A percentile compares a stretch with the other conserved stretches of the same genome.
These are phyloP conservation scores for Patella pellucida DNA, from an alignment of 2,888 invertebrate genomes.

Conservation along the genomic window DNA sequence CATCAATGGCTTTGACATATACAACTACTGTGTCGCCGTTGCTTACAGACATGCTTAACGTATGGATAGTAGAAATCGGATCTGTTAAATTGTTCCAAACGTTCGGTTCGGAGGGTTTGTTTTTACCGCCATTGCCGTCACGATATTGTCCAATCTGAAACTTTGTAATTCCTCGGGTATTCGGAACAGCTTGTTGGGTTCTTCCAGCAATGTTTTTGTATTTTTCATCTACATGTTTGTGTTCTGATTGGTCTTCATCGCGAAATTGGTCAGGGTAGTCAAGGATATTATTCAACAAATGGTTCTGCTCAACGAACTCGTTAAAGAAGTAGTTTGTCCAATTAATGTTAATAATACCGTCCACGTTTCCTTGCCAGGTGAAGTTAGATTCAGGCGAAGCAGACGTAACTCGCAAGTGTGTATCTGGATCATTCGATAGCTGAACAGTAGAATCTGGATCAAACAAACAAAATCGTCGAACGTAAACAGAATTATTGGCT, in stretches of 20 bases:
- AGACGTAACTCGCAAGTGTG: constrained; percentile 33
- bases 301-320: constrained; percentile 34
- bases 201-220: constrained; percentile 34
- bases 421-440: constrained; percentile 22
- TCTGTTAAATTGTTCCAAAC: constrained; percentile 24
- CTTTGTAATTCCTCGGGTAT: constrained; percentile 41
- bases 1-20: constrained; percentile 42
- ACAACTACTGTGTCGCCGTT: constrained; percentile 36
- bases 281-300: constrained; percentile 34
- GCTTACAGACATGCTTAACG: neutral
- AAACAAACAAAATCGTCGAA: constrained; percentile 43
- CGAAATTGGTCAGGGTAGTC: constrained; percentile 36
- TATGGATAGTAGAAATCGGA: neutral
- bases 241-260: neutral
- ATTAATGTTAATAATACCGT: constrained; percentile 25
- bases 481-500: constrained; percentile 49
- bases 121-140: constrained; percentile 20
- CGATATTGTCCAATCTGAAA: constrained; percentile 29
- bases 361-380: constrained; percentile 38
- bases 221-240: neutral
- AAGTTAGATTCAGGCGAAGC: constrained; percentile 38
- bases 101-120: constrained; percentile 12
- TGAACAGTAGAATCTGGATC: constrained; percentile 38
- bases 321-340: constrained; percentile 43
- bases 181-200: constrained; percentile 35